Evolutionary conservation across 2,113 vertebrate species (phyloP), one percentile per base, ranked within the genome.

Genomic region (Oryzias melastigma): DNA sequence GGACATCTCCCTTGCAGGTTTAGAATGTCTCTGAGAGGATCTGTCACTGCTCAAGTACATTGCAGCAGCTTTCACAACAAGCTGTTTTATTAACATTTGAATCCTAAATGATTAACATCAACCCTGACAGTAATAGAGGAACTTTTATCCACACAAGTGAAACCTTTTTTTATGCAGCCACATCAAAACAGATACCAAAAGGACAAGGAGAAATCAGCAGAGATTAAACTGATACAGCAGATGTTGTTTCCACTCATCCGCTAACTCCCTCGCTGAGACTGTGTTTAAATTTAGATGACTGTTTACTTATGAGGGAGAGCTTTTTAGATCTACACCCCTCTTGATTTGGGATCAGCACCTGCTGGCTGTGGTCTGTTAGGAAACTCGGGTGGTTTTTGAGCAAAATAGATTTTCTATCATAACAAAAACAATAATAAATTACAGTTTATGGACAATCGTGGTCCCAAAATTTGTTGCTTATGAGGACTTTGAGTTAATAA

Each of bases 251-350:
- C 47, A 58, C 64, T 69, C 58, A 45, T 74, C 43, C 15, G 6
- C 60, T 62, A 68, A 53, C 24, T 73, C 68, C 58, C 52, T n/a
- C 27, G 69, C 55, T 41, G 62, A 70, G 53, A 27, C 15, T 57
- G 41, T 57, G 65, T 80, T 79, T 82, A 84, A 77, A 73, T 86
- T 81, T 82, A 84, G 77, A 71, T 49, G 63, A 50, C 53, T 78
- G 47, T 77, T 70, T 66, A 72, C 80, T 56, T 60, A 68, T 18
- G 55, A 16, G 48, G 58, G 54, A 68, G 70, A 73, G 56, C 24
- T 80, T 80, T 84, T 75, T 46, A 75, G 81, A 75, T 27, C 43
- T 57, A 65, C 42, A 71, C 52, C 46, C 22, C 74, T 61, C 48
- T 55, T 61, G 61, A 78, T 82, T 79, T 80, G 59, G 75, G 80